Percentiles rank a stretch among this genome's conserved stretches.
phyloP scores from a whole-genome alignment of 1,140 invertebrate genomes.

The Heliothis subflexa region DNA sequence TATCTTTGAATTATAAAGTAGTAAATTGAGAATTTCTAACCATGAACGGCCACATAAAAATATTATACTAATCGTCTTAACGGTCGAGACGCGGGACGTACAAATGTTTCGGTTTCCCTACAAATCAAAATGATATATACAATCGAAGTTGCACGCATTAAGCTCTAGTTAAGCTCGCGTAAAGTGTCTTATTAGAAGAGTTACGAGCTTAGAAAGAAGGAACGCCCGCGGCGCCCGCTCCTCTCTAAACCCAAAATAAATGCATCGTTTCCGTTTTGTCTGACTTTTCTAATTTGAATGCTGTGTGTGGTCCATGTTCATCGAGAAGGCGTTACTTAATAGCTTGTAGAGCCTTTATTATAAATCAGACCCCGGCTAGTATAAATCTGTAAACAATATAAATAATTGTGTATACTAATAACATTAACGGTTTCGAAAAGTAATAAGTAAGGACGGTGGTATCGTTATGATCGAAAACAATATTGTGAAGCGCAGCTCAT shows the following conservation, averaged over 20 bases:
- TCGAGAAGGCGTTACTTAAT: slow-evolving; percentile 63
- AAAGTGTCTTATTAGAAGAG: slow-evolving; percentile 78
- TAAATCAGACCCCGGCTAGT: slow-evolving; percentile 60
- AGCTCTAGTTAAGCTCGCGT: slow-evolving; percentile 70
- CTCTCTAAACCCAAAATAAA: slow-evolving; percentile 73
- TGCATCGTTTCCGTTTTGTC: slow-evolving; percentile 78
- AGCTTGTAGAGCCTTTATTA: slow-evolving; percentile 54
- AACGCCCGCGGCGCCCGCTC: slow-evolving; percentile 72
- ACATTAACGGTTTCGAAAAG: slow-evolving; percentile 29
- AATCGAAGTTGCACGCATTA: slow-evolving; percentile 68
- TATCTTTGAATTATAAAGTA: slow-evolving; percentile 37
- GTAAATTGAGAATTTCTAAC: slow-evolving; percentile 50
- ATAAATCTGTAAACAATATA: slow-evolving; percentile 52
- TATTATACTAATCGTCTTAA: slow-evolving; percentile 67
- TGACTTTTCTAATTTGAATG: slow-evolving; percentile 75
- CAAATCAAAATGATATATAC: slow-evolving; percentile 77
- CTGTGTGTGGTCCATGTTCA: slow-evolving; percentile 75
- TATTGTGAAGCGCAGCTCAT: slow-evolving; percentile 22
- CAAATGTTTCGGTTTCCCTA: slow-evolving; percentile 65
- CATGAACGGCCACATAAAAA: slow-evolving; percentile 52
- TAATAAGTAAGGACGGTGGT: slow-evolving; percentile 16
- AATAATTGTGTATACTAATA: slow-evolving; percentile 48
- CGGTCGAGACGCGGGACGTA: slow-evolving; percentile 55
- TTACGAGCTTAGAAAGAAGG: slow-evolving; percentile 75
- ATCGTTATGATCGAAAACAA: slow-evolving; percentile 24